Percentiles rank a stretch among this genome's conserved stretches.
Conservation (phyloP, 1,140 invertebrate genomes). For the Pissodes strobi region DNA sequence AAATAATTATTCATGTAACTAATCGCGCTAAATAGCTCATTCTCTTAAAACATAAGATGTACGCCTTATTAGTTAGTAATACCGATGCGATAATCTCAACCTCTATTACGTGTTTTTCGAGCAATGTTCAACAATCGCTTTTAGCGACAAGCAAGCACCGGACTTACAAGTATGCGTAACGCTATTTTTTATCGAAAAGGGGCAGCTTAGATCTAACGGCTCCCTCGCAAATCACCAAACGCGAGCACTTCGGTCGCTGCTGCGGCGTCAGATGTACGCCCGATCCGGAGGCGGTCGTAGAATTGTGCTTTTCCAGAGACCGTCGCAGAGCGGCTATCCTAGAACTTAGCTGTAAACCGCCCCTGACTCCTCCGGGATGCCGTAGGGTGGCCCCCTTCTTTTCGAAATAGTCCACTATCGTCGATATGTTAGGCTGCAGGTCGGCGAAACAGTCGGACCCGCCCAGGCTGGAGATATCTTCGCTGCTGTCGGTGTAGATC, state of each 20-base stretch:
- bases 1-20: too few species aligned
- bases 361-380: constrained; percentile 43
- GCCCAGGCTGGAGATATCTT: constrained; percentile 79
- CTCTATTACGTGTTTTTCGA: too few species aligned
- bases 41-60: too few species aligned
- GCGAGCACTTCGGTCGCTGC: constrained; percentile 54
- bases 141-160: not conserved
- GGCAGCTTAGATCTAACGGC: constrained; percentile 81
- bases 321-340: constrained; percentile 48
- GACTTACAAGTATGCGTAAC: not conserved
- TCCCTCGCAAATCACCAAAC: constrained; percentile 76
- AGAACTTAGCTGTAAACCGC: constrained; percentile 46
- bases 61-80: too few species aligned
- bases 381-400: constrained; percentile 62
- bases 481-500: constrained; percentile 84
- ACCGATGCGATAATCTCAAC: too few species aligned
- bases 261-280: constrained; percentile 52
- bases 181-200: constrained; percentile 79
- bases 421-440: constrained; percentile 71
- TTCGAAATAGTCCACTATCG: constrained; percentile 88
- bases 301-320: constrained; percentile 47
- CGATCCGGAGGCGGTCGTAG: constrained; percentile 29
- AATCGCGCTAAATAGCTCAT: too few species aligned
- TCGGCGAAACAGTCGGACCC: constrained; percentile 73
- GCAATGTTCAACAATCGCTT: not conserved